Evolutionary conservation across 1,140 invertebrate genomes (phyloP), one percentile per base, ranked within the genome.

Genomic region (Drosophila sechellia): DNA sequence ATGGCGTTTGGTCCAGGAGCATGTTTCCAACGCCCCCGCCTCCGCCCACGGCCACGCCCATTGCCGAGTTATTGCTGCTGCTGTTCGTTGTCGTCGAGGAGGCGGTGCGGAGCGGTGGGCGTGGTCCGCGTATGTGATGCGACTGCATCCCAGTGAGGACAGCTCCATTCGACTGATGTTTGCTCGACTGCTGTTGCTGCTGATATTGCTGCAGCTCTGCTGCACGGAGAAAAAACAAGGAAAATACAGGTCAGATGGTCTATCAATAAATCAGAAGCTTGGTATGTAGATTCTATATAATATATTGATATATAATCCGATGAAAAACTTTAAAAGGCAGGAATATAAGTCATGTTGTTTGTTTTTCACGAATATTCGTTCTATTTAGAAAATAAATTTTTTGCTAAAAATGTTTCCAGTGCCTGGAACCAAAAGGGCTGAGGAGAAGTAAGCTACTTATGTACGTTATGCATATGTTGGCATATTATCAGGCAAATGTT

Each of bases 31-130:
- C 61, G 50, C 40, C 91, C 83, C 43, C 43, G 25, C 43, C 61
- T 10, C 60, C 64, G 37, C 65, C 55, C 46, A 71, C 66, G 17
- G 50, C 60, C 53, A 75, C 71, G 37, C 45, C 55, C 74, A 83
- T 75, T 43, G 57, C 49, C 3, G 77, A 93, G 72, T 70, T 93
- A 48, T 72, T 87, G 93, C 66, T 93, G 92, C 70, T 93, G 92
- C 72, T 91, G 60, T 65, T 74, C 86, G 77, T 93, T 84, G 65
- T 76, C 20, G 79, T 77, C 17, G 90, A 92, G 13, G 91, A 92
- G 65, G 91, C 90, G 15, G 91, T 92, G 17, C 91, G 91, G 17
- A 92, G 71, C 37, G 91, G 91, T 78, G 91, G 91, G 43, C 91
- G 81, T 73, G 91, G 91, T 8, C 90, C 90, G 10, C 91, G 77